Evolutionary conservation across 2,888 invertebrate species (phyloP).

Genomic region (Argynnis bischoffii): DNA sequence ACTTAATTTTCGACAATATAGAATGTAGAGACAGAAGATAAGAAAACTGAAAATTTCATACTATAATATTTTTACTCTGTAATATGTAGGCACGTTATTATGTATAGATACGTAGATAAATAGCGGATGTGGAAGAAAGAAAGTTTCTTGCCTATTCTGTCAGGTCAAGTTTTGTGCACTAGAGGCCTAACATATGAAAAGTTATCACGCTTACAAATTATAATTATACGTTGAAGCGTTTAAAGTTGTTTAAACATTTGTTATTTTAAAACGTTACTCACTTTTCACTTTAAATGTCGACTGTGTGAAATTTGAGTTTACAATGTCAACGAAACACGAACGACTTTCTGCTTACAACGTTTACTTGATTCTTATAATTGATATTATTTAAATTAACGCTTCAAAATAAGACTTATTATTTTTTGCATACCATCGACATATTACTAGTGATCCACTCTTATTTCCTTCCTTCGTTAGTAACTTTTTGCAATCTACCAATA

Average conservation of each 20-base stretch:
- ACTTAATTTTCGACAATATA: too few relatives aligned
- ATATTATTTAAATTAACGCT: not conserved
- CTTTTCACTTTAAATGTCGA: constrained; percentile 29
- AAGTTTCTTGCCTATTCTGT: too few relatives aligned
- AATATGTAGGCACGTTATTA: too few relatives aligned
- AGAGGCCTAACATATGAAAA: not conserved
- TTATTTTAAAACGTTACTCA: constrained; percentile 22
- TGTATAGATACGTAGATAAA: too few relatives aligned
- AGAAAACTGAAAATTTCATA: too few relatives aligned
- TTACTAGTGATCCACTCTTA: not conserved
- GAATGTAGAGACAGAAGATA: too few relatives aligned
- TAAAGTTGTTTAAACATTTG: constrained; percentile 2
- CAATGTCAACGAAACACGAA: constrained; percentile 21
- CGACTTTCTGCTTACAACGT: constrained; percentile 21
- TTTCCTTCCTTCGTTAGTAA: too few relatives aligned
- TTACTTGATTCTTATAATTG: constrained; percentile 24
- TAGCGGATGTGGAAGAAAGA: too few relatives aligned
- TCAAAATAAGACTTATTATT: not conserved
- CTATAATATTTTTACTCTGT: too few relatives aligned
- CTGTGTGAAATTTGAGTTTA: constrained; percentile 28
- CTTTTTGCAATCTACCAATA: too few relatives aligned
- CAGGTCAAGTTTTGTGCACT: constrained; percentile 8
- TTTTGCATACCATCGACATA: constrained; percentile 9
- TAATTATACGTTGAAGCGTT: not conserved
- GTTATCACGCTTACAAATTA: not conserved